phyloP scores from a whole-genome alignment of 2,888 invertebrate genomes.

The Apamea monoglypha region DNA sequence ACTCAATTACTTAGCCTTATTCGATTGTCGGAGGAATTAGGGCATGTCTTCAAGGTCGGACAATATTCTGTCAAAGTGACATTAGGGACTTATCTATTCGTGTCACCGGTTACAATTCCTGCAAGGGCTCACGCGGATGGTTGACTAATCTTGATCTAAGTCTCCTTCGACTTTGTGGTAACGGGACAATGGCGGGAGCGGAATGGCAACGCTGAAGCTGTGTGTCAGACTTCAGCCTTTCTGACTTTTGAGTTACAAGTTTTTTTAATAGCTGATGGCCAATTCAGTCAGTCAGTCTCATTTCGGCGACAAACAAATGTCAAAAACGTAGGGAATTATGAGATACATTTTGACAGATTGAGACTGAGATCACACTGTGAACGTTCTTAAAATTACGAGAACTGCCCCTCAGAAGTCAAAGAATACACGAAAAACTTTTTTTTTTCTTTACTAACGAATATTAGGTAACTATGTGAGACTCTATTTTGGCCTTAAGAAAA shows the following conservation, averaged over 20 bases:
- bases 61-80: conserved; percentile 39
- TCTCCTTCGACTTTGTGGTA: conserved; percentile 11
- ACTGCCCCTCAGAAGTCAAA: too few relatives aligned
- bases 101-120: conserved; percentile 26
- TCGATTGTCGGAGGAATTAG: conserved; percentile 35
- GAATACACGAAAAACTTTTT: neutral
- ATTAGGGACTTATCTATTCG: conserved; percentile 37
- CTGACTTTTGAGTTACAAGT: neutral
- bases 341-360: too few relatives aligned
- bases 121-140: conserved; percentile 6
- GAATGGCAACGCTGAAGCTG: neutral
- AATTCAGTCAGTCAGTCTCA: too few relatives aligned
- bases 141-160: conserved; percentile 37
- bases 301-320: too few relatives aligned
- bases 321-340: too few relatives aligned
- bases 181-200: conserved; percentile 1
- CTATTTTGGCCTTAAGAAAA: neutral
- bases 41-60: conserved; percentile 8
- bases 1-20: conserved; percentile 39
- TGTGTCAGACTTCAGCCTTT: too few relatives aligned
- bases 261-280: too few relatives aligned
- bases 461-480: too few relatives aligned
- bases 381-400: too few relatives aligned
- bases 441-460: too few relatives aligned
- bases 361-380: too few relatives aligned